Conservation (phyloP, 2,113 vertebrate species). For the Xiphophorus couchianus region DNA sequence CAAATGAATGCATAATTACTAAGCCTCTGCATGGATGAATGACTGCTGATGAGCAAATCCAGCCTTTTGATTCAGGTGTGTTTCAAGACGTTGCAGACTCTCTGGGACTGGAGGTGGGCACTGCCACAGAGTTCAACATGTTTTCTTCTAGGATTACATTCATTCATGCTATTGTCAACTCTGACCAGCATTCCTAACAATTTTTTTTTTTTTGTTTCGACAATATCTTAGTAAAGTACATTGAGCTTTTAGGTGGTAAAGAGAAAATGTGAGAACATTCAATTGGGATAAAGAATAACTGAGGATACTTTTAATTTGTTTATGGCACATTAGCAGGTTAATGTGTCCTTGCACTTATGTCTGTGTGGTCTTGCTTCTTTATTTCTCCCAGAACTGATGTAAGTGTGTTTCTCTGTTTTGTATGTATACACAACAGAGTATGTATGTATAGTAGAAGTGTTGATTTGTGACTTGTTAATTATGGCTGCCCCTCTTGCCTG, state of each 20-base stretch:
- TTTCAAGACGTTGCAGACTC: no score
- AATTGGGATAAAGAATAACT: not conserved
- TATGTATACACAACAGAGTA: conserved; percentile 2
- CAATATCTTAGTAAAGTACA: not conserved
- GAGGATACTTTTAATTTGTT: not conserved
- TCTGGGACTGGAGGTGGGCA: no score
- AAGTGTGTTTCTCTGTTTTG: conserved; percentile 24
- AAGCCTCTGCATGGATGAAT: no score
- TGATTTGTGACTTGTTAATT: conserved; percentile 64
- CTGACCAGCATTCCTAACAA: not conserved
- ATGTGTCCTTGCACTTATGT: not conserved
- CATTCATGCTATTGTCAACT: not conserved
- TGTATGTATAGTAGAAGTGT: conserved; percentile 28
- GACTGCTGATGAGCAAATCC: no score
- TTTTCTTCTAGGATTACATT: not conserved
- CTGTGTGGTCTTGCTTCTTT: conserved; percentile 25
- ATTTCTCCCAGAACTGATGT: conserved; percentile 14
- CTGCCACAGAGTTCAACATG: not conserved
- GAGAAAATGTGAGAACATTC: not conserved
- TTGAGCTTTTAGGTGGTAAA: not conserved
- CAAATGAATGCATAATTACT: no score
- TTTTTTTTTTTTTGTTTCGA: no score
- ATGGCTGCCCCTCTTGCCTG: conserved; percentile 28
- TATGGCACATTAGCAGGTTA: not conserved
- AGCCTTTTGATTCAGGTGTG: no score